phyloP scores from a whole-genome alignment of 2,113 vertebrate genomes.

The Aleadryas rufinucha region DNA sequence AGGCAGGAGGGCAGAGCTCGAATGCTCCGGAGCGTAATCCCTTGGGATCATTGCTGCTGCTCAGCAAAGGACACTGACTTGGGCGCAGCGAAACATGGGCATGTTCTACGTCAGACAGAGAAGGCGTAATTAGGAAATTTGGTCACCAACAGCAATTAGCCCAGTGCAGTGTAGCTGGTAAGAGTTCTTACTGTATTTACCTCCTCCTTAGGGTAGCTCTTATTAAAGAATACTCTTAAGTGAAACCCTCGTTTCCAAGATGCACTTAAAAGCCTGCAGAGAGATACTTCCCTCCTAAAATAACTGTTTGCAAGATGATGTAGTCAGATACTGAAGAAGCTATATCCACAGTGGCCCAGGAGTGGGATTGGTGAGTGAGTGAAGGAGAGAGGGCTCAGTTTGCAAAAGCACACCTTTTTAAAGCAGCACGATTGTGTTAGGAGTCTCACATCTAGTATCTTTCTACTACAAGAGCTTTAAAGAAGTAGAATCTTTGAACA shows the following conservation, averaged over 20 bases:
- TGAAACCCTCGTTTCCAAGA: neutral
- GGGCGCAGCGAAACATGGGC: neutral
- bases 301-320: neutral
- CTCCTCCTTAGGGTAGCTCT: neutral
- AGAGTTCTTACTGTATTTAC: neutral
- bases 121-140: neutral
- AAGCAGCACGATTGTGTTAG: accelerated
- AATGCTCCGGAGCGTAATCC: neutral
- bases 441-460: neutral
- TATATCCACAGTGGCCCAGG: accelerated
- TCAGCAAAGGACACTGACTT: neutral
- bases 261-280: neutral
- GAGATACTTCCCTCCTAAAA: neutral
- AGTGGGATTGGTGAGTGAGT: neutral
- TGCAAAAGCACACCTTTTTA: neutral
- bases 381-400: neutral
- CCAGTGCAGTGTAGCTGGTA: neutral
- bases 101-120: neutral
- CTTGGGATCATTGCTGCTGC: neutral
- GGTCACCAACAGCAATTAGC: constrained; percentile 1
- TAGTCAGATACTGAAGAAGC: neutral
- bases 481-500: neutral
- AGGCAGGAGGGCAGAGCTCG: neutral
- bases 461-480: neutral
- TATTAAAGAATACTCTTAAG: neutral